Base-by-base conservation (phyloP, 2,113 vertebrate genomes). In the Polyodon spathula region DNA sequence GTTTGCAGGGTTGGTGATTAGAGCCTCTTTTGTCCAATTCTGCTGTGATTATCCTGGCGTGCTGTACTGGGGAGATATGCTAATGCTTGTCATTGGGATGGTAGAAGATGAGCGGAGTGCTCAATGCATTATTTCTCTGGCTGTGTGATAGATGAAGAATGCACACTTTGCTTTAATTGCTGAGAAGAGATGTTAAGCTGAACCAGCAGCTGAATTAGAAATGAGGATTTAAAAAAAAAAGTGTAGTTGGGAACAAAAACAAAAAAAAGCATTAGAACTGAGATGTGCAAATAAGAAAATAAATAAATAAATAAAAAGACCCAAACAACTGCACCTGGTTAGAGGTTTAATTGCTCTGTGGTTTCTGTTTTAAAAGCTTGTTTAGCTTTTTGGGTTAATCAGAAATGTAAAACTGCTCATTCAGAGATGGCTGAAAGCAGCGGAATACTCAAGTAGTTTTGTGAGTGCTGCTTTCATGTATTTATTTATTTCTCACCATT, bases 41-140 rank as follows among this genome's bases (percentile, higher is more conserved):
- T 89, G 92, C 91, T 82, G 92, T 96, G 93, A 97, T 96, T 95
- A 95, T 95, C 93, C 92, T 71, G 77, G 88, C 85, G 91, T 89
- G 89, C 93, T 94, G 91, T 98, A 94, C 93, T 95, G 90, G 93
- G 92, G 95, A 97, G 93, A 94, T 97, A 95, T 95, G 95, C 93
- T 97, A 97, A 98, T 97, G 92, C 91, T 86, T 97, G 93, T 97
- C 93, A 97, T 96, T 95, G 93, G 94, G 92, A 95, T 97, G 95
- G 95, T 97, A 94, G 95, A 95, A 93, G 92, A 94, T 92, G 92
- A 91, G 88, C 88, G 82, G 88, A 90, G 92, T 91, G 89, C 89
- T 89, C 90, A 80, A 90, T 95, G 93, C 93, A 95, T 98, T 97
- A 96, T 98, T 98, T 95, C 95, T 92, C 92, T 90, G 90, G 93